Evolutionary conservation across 2,113 vertebrate genomes (phyloP).

Genomic region (Coturnix japonica): DNA sequence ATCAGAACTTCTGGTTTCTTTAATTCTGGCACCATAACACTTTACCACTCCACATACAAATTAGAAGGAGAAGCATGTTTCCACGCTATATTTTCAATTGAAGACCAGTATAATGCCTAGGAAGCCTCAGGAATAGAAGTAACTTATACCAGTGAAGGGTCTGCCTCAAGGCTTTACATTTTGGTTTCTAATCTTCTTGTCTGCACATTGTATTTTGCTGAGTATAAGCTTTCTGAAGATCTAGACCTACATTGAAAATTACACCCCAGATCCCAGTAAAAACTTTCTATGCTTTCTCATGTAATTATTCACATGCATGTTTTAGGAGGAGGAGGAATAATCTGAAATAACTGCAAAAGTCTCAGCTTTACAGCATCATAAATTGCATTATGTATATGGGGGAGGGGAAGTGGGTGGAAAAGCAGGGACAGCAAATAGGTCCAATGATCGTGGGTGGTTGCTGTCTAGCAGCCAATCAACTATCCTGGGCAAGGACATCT

Average conservation of each 20-base stretch:
- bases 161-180: not conserved
- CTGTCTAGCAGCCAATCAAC: constrained; percentile 56
- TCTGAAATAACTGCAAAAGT: not conserved
- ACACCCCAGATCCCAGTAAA: not conserved
- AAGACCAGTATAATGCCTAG: not conserved
- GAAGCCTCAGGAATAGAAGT: not conserved
- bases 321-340: not conserved
- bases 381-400: not conserved
- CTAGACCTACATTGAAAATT: not conserved
- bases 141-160: not conserved
- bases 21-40: not conserved
- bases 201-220: not conserved
- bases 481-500: constrained; percentile 8
- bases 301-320: not conserved
- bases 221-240: not conserved
- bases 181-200: not conserved
- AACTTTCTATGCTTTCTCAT: not conserved
- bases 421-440: not conserved
- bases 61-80: not conserved
- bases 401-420: not conserved
- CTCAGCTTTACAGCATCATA: not conserved
- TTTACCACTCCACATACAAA: not conserved
- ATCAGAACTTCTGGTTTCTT: not conserved
- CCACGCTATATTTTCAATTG: not conserved
- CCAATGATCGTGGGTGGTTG: constrained; percentile 1